phyloP scores from a whole-genome alignment of 2,113 vertebrate species.

The Tiliqua scincoides region DNA sequence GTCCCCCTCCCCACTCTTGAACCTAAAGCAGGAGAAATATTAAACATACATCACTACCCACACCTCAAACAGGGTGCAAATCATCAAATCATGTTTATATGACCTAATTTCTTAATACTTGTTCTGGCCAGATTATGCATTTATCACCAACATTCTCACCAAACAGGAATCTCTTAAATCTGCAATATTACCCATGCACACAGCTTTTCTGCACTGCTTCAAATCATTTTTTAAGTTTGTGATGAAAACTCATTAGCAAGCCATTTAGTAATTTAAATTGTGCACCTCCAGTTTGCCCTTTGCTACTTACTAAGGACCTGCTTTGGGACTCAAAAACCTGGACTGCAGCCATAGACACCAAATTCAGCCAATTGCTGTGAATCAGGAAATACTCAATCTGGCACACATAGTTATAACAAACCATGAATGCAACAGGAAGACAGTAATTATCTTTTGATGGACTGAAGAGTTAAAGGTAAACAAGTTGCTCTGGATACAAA shows the following conservation, averaged over 20 bases:
- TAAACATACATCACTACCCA: background rate
- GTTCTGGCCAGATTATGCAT: background rate
- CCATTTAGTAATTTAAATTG: slow-evolving; percentile 16
- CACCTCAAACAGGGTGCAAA: background rate
- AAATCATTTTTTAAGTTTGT: background rate
- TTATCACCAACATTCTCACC: background rate
- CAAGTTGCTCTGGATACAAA: slow-evolving; percentile 13
- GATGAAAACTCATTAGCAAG: slow-evolving; percentile 9
- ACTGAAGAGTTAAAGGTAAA: slow-evolving; percentile 35
- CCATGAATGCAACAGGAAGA: slow-evolving; percentile 23
- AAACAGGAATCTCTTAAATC: background rate
- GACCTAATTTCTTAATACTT: background rate
- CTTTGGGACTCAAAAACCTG: background rate
- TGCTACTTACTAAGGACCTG: slow-evolving; percentile 5
- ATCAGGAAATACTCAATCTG: slow-evolving; percentile 10
- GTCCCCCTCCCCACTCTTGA: too few relatives aligned
- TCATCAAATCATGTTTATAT: background rate
- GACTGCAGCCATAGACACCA: background rate
- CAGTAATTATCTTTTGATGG: slow-evolving; percentile 30
- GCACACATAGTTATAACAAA: slow-evolving; percentile 15
- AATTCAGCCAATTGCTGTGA: background rate
- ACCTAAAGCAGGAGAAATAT: too few relatives aligned
- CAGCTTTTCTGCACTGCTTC: background rate
- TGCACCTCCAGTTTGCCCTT: background rate
- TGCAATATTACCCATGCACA: background rate